phyloP scores from a whole-genome alignment of 2,797 vertebrate species.

The Muscicapa comitata region DNA sequence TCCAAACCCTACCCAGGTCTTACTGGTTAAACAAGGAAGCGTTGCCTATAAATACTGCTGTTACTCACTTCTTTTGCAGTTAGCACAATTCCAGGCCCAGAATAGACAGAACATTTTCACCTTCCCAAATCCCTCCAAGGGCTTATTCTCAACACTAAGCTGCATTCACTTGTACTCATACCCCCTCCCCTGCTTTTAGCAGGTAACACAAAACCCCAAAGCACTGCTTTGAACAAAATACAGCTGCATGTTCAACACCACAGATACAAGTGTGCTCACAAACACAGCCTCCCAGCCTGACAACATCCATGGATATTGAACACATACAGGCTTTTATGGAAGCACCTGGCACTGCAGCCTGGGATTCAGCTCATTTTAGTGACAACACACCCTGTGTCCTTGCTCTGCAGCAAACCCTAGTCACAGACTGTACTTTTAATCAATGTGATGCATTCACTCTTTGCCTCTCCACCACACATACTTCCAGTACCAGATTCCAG shows the following conservation, averaged over 20 bases:
- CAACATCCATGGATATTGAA: background rate
- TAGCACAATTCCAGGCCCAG: background rate
- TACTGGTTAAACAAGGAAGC: background rate
- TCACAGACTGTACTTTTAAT: slow-evolving; percentile 39
- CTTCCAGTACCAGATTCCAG: slow-evolving; percentile 32
- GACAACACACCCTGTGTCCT: background rate
- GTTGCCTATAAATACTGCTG: background rate
- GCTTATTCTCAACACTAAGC: background rate
- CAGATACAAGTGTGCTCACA: background rate
- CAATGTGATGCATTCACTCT: slow-evolving; percentile 51
- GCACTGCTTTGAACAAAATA: background rate
- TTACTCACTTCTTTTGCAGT: background rate
- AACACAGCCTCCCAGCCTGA: background rate
- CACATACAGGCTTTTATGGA: background rate
- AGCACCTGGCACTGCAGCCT: background rate
- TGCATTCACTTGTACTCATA: background rate
- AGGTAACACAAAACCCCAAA: background rate
- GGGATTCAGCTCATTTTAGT: background rate
- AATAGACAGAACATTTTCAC: background rate
- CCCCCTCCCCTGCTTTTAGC: background rate
- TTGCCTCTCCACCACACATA: background rate
- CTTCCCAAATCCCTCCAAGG: background rate
- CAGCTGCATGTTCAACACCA: background rate
- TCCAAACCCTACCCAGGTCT: background rate
- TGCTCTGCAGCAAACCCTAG: background rate